Evolutionary conservation across 2,888 invertebrate genomes (phyloP).

Genomic region (Agapetus fuscipes): DNA sequence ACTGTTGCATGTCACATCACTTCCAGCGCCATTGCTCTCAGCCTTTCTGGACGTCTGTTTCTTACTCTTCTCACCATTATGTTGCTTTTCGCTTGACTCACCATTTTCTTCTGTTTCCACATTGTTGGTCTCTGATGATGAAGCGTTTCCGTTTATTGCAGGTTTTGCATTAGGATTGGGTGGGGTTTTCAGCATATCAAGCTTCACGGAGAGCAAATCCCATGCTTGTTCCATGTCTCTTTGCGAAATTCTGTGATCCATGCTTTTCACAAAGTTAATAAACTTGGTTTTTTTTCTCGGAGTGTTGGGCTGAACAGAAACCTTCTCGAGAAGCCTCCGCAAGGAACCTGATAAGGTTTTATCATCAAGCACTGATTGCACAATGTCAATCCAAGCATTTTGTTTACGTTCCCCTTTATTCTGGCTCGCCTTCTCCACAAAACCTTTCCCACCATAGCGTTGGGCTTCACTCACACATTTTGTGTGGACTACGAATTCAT

Average conservation of each 20-base stretch:
- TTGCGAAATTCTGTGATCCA: slow-evolving; percentile 46
- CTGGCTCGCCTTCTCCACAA: slow-evolving; percentile 53
- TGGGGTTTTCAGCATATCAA: slow-evolving; percentile 35
- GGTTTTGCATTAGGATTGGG: background rate
- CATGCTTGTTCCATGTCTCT: slow-evolving; percentile 58
- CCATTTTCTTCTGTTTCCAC: slow-evolving; percentile 1
- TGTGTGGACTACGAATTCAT: slow-evolving; percentile 67
- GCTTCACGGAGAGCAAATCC: slow-evolving; percentile 50
- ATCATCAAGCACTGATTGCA: slow-evolving; percentile 54
- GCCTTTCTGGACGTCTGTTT: background rate
- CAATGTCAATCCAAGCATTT: slow-evolving; percentile 68
- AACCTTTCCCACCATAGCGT: slow-evolving; percentile 79
- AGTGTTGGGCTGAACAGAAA: slow-evolving; percentile 68
- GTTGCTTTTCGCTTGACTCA: background rate
- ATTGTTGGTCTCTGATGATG: slow-evolving; percentile 1
- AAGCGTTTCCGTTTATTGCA: slow-evolving; percentile 6
- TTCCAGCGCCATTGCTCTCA: background rate
- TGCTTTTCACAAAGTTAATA: slow-evolving; percentile 62
- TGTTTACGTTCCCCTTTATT: slow-evolving; percentile 86
- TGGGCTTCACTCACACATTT: slow-evolving; percentile 81
- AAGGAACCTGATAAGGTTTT: slow-evolving; percentile 46
- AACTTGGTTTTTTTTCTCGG: slow-evolving; percentile 82
- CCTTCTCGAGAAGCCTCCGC: slow-evolving; percentile 51
- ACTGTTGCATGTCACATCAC: background rate
- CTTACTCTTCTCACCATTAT: slow-evolving; percentile 1